A percentile compares a stretch with the other conserved stretches of the same genome.
phyloP scores from a whole-genome alignment of 1,140 invertebrate species.

The Calephelis nemesis region DNA sequence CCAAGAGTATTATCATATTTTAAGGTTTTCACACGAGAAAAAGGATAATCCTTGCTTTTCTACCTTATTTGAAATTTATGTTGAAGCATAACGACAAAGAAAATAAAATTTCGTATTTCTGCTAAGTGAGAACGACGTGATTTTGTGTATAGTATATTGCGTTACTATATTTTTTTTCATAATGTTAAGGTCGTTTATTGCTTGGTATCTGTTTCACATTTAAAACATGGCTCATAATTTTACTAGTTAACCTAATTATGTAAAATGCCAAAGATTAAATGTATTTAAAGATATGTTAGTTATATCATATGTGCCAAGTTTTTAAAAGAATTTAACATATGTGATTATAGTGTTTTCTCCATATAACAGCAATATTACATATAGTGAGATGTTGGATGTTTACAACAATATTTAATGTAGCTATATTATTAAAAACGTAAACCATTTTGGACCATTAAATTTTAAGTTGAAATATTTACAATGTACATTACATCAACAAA shows the following conservation, averaged over 20 bases:
- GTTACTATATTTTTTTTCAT: background rate
- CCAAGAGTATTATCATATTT: background rate
- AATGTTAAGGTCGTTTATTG: background rate
- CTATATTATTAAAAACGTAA: slow-evolving; percentile 18
- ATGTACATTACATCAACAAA: background rate
- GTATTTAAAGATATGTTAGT: slow-evolving; percentile 31
- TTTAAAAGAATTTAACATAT: slow-evolving; percentile 62
- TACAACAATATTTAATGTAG: background rate
- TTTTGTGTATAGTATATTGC: background rate
- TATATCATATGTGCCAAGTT: slow-evolving; percentile 60
- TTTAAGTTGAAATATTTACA: slow-evolving; percentile 15
- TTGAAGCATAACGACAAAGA: too few relatives aligned
- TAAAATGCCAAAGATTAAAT: slow-evolving; percentile 46
- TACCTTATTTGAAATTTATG: too few relatives aligned
- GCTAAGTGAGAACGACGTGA: too few relatives aligned
- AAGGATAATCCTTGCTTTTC: background rate
- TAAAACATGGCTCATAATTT: background rate
- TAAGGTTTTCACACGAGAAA: background rate
- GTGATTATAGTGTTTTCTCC: slow-evolving; percentile 41
- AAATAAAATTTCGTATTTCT: too few relatives aligned
- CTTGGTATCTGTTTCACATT: background rate
- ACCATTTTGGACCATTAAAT: slow-evolving; percentile 23
- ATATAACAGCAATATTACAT: slow-evolving; percentile 35
- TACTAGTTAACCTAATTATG: slow-evolving; percentile 2
- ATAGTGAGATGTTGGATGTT: slow-evolving; percentile 23